Base-by-base conservation (phyloP, 2,797 vertebrate species). In the Gadopsis bispinosus region DNA sequence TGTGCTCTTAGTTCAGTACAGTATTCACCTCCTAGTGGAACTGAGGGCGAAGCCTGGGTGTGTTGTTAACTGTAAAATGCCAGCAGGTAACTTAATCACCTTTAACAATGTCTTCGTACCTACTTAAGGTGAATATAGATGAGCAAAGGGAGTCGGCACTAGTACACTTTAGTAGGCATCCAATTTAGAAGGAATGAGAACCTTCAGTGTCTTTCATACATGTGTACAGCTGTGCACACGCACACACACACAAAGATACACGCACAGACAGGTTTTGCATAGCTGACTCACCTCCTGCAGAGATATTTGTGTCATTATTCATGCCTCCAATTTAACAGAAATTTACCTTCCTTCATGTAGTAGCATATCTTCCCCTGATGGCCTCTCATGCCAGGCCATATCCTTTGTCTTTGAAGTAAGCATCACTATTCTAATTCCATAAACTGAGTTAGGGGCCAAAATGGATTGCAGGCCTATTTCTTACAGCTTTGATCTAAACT, bases 201-300 rank as follows among this genome's bases (percentile, higher is more conserved):
- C 91, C 91, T 93, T 91, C 74, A 41, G 16, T 84, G 90, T 87
- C 91, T 88, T 91, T 93, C 77, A 73, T 69, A 62, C 35, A 64
- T 72, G 56, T 79, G 68, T 70, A 69, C 70, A 71, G 54, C 73
- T 43, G 73, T 58, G 68, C 50, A 61, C 0, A 13, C 26, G 7
- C 61, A 33, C 53, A 76, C 74, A 59, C 59, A 45, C 68, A 81
- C 35, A 80, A 6, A 72, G n/a, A 73, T 22, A 69, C 71, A 67
- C 45, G 43, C 69, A 56, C 58, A 55, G 47, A 78, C 29, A 50
- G 43, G 7, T 62, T 83, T 84, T 80, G 50, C 77, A 83, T 81
- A 81, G 63, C 67, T 74, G 60, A 80, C 77, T 85, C 74, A 47
- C 82, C 83, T 75, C 83, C 81, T 84, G 88, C 69, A 54, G 88